phyloP scores from a whole-genome alignment of 2,113 vertebrate species.

The Dromas ardeola region DNA sequence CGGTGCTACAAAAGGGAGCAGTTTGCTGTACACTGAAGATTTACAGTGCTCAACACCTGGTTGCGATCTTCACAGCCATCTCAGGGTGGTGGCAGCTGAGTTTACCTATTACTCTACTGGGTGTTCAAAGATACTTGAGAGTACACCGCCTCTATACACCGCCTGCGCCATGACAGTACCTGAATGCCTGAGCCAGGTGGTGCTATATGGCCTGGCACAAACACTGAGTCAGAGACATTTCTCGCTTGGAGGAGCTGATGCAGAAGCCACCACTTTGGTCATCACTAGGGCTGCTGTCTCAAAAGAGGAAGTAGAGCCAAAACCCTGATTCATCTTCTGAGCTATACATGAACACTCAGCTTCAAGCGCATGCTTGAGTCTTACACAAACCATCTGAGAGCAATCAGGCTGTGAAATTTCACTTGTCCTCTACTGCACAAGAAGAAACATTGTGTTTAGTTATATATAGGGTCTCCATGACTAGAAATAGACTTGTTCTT shows the following conservation, averaged over 20 bases:
- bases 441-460: neutral
- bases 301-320: neutral
- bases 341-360: neutral
- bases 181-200: neutral
- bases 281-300: neutral
- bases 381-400: neutral
- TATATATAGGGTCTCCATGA: neutral
- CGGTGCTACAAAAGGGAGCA: neutral
- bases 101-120: neutral
- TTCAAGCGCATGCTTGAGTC: neutral
- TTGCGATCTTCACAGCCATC: neutral
- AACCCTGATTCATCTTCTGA: neutral
- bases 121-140: neutral
- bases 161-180: neutral
- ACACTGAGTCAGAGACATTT: neutral
- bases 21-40: neutral
- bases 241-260: neutral
- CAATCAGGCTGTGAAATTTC: neutral
- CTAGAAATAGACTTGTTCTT: neutral
- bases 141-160: neutral
- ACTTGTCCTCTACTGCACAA: neutral
- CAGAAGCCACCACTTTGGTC: neutral
- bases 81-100: neutral
- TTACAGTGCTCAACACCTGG: neutral
- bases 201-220: neutral